Conservation (phyloP, 37 sponge, comb jelly and placozoan species). For the Ephydatia muelleri region DNA sequence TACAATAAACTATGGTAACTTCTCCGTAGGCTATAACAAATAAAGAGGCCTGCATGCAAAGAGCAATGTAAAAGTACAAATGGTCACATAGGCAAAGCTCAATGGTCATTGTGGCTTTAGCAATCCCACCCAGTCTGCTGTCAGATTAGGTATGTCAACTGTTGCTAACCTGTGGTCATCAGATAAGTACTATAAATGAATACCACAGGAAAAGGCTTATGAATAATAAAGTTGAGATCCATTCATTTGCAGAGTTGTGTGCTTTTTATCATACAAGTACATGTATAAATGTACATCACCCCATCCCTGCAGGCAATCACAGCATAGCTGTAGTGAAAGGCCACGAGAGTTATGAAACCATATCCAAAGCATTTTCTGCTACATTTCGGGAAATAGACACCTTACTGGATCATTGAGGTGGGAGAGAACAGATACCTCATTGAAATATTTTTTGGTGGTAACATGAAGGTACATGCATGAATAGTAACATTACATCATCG, state of each 20-base stretch:
- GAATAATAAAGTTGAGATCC: not conserved
- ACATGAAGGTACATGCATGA: not conserved
- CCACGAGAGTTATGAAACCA: not conserved
- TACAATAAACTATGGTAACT: not conserved
- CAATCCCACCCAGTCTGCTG: constrained; percentile 1
- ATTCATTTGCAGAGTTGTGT: not conserved
- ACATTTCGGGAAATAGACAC: not conserved
- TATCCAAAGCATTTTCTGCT: not conserved
- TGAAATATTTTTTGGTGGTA: not conserved
- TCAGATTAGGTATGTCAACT: constrained; percentile 1
- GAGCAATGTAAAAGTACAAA: not conserved
- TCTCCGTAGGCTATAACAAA: not conserved
- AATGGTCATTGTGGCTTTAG: not conserved
- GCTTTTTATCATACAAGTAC: not conserved
- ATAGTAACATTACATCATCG: not conserved
- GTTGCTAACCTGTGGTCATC: not conserved
- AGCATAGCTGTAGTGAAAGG: not conserved
- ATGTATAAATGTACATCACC: not conserved
- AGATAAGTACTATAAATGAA: not conserved
- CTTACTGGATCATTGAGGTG: not conserved
- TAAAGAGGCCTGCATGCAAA: not conserved
- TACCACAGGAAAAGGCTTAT: not conserved
- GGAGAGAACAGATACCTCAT: not conserved
- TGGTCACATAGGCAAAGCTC: not conserved
- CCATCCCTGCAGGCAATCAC: not conserved